A percentile compares a stretch with the other conserved stretches of the same genome.
Conservation (phyloP, 2,888 invertebrate genomes). For the Phortica okadai region DNA sequence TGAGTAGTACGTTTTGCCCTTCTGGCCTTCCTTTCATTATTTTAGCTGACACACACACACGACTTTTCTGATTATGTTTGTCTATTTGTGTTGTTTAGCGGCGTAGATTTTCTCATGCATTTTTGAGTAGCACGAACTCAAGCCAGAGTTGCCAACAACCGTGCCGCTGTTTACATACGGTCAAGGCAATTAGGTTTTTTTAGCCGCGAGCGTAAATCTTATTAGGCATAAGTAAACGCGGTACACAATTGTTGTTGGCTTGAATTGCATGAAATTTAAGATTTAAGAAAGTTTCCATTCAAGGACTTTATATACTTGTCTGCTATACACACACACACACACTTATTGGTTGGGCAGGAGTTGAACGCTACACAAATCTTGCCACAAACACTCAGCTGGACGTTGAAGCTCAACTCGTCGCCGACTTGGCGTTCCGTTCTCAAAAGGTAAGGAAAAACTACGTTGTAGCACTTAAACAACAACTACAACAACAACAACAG, state of each 20-base stretch:
- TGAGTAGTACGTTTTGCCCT: not conserved
- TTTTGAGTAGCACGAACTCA: slow-evolving; percentile 51
- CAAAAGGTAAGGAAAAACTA: not conserved
- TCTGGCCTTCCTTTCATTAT: not conserved
- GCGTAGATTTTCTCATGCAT: slow-evolving; percentile 57
- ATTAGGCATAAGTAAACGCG: slow-evolving; percentile 28
- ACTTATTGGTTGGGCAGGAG: not conserved
- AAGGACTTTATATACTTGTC: not conserved
- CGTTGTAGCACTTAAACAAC: slow-evolving; percentile 25
- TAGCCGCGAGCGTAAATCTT: slow-evolving; percentile 51
- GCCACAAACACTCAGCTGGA: slow-evolving; percentile 27
- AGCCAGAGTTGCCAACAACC: slow-evolving; percentile 1
- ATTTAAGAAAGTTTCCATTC: not conserved
- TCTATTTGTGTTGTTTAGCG: slow-evolving; percentile 56
- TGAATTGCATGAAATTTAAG: not conserved
- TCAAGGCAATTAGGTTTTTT: slow-evolving; percentile 69
- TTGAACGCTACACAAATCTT: not conserved
- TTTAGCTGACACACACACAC: not conserved
- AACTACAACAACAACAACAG: too few species aligned
- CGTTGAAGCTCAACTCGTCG: not conserved
- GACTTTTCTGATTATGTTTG: slow-evolving; percentile 68
- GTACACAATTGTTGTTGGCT: not conserved
- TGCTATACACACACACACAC: not conserved
- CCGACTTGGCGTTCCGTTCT: not conserved
- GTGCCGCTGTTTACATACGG: slow-evolving; percentile 61